These are phyloP conservation scores for Eubasilissa regina DNA, from an alignment of 1,140 invertebrate species.

Conservation along the genomic window DNA sequence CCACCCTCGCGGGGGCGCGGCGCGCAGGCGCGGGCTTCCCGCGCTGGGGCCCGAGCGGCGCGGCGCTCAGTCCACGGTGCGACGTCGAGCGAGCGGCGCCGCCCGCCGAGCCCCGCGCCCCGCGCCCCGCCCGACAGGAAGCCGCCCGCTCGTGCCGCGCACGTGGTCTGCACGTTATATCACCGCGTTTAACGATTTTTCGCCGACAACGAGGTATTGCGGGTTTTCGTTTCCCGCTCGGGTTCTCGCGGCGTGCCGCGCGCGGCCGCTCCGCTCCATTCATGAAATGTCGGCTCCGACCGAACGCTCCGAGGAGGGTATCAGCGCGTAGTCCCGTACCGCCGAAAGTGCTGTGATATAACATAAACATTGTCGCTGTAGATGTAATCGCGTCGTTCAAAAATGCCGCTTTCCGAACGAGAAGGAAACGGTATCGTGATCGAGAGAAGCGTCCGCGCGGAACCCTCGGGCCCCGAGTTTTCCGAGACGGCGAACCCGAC, in stretches of 20 bases:
- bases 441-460: no score
- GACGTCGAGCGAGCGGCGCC: slow-evolving; percentile 39
- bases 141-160: slow-evolving; percentile 44
- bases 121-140: not conserved
- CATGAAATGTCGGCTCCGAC: slow-evolving; percentile 11
- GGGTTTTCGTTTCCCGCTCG: slow-evolving; percentile 15
- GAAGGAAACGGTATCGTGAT: no score
- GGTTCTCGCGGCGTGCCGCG: slow-evolving; percentile 1
- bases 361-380: slow-evolving; percentile 46
- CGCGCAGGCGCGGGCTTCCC: slow-evolving; percentile 20
- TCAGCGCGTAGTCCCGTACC: not conserved
- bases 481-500: no score
- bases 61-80: slow-evolving; percentile 41
- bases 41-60: not conserved
- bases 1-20: not conserved
- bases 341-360: slow-evolving; percentile 53
- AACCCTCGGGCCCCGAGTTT: no score
- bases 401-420: slow-evolving; percentile 44
- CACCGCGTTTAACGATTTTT: slow-evolving; percentile 44
- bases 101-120: slow-evolving; percentile 16
- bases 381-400: slow-evolving; percentile 23
- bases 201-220: slow-evolving; percentile 23
- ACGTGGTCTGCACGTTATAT: slow-evolving; percentile 25
- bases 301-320: slow-evolving; percentile 1
- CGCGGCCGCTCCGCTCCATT: not conserved